Evolutionary conservation across 2,888 invertebrate genomes (phyloP).

Genomic region (Xestobium rufovillosum): DNA sequence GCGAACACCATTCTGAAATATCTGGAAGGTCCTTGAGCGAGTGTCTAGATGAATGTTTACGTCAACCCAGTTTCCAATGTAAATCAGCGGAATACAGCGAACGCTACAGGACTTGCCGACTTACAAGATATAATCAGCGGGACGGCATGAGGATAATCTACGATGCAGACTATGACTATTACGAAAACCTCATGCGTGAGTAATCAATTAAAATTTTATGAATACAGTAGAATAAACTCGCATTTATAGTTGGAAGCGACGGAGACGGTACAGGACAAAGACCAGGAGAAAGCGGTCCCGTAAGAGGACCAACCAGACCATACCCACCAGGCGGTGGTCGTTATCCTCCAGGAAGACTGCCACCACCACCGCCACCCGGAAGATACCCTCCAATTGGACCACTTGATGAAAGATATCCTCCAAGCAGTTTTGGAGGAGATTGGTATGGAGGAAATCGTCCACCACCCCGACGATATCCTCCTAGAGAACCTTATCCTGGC

Average conservation of each 20-base stretch:
- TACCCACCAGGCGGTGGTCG: slow-evolving; percentile 19
- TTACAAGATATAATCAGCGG: slow-evolving; percentile 79
- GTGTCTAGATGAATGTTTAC: slow-evolving; percentile 81
- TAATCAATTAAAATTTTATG: slow-evolving; percentile 28
- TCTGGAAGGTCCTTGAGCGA: slow-evolving; percentile 82
- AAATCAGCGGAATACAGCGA: slow-evolving; percentile 85
- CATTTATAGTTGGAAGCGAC: slow-evolving; percentile 30
- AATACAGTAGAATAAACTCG: slow-evolving; percentile 8
- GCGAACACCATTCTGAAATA: slow-evolving; percentile 85
- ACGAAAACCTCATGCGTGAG: slow-evolving; percentile 89
- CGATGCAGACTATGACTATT: slow-evolving; percentile 88
- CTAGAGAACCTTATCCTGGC: no score
- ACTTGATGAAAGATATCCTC: slow-evolving; percentile 25
- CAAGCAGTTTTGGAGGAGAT: slow-evolving; percentile 16
- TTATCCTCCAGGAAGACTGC: slow-evolving; percentile 30
- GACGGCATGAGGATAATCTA: slow-evolving; percentile 83
- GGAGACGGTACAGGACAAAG: slow-evolving; percentile 31
- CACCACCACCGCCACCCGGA: slow-evolving; percentile 28
- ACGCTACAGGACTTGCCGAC: slow-evolving; percentile 72
- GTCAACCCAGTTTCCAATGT: slow-evolving; percentile 85
- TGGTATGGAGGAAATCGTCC: slow-evolving; percentile 28
- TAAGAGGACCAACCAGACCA: slow-evolving; percentile 28
- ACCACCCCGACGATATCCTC: slow-evolving; percentile 17
- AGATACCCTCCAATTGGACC: slow-evolving; percentile 18
- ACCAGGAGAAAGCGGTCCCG: slow-evolving; percentile 23